phyloP scores from a whole-genome alignment of 1,140 invertebrate species.

The Zophobas morio region DNA sequence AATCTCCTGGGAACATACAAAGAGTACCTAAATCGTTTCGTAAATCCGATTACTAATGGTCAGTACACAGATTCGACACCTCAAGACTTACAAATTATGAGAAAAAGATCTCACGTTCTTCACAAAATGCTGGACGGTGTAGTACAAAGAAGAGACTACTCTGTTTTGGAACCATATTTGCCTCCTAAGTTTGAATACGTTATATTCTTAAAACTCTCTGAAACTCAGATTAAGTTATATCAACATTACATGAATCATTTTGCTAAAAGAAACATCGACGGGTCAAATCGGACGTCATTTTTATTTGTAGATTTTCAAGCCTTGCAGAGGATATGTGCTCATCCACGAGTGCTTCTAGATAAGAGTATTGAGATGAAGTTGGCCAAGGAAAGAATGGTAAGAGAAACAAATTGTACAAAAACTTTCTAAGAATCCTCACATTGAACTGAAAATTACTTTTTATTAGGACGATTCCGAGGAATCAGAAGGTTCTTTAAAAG shows the following conservation, averaged over 20 bases:
- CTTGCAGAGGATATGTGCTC: constrained; percentile 87
- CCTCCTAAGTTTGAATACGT: too few species aligned
- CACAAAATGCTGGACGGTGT: constrained; percentile 88
- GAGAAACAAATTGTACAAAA: too few species aligned
- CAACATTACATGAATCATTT: too few species aligned
- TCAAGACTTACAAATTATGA: constrained; percentile 86
- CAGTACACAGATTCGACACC: constrained; percentile 86
- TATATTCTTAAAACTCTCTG: too few species aligned
- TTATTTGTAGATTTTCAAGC: constrained; percentile 83
- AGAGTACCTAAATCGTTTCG: constrained; percentile 78
- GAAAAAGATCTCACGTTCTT: constrained; percentile 82
- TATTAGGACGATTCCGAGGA: constrained; percentile 70
- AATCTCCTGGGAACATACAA: constrained; percentile 79
- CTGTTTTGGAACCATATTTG: constrained; percentile 84
- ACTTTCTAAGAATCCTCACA: too few species aligned
- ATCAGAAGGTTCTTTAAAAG: constrained; percentile 82
- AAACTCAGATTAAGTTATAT: too few species aligned
- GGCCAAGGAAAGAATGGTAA: constrained; percentile 63
- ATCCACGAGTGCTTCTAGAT: constrained; percentile 82
- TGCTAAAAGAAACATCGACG: constrained; percentile 46
- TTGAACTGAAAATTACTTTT: not conserved
- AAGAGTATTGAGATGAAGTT: constrained; percentile 64
- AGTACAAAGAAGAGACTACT: constrained; percentile 86
- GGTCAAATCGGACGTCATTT: constrained; percentile 58
- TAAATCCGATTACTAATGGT: constrained; percentile 89